phyloP scores from a whole-genome alignment of 1,140 invertebrate species.

The Lamellibrachia luymesi region DNA sequence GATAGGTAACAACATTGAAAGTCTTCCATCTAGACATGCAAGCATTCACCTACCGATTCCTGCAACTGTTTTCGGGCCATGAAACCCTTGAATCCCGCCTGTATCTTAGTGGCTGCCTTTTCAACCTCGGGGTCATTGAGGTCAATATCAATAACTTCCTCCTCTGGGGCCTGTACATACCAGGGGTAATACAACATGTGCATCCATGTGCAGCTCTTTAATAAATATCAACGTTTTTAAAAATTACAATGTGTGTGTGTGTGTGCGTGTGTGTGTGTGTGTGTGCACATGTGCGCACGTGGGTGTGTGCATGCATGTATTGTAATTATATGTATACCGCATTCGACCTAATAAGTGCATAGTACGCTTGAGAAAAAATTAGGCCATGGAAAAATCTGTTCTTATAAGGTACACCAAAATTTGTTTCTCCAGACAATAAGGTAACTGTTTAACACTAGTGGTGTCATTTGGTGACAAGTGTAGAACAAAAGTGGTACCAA shows the following conservation, averaged over 20 bases:
- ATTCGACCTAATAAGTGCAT: too few species aligned
- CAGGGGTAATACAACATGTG: neutral
- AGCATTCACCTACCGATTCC: neutral
- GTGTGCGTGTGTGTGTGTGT: neutral
- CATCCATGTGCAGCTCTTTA: neutral
- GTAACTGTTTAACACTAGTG: too few species aligned
- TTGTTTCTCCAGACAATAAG: too few species aligned
- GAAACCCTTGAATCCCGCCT: constrained; percentile 41
- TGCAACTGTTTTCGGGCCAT: constrained; percentile 33
- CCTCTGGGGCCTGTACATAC: neutral
- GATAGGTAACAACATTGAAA: neutral
- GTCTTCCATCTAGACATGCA: neutral
- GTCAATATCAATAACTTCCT: constrained; percentile 35
- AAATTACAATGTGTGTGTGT: neutral
- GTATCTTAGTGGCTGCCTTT: constrained; percentile 11
- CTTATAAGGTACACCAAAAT: too few species aligned
- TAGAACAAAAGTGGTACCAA: too few species aligned
- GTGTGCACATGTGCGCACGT: neutral
- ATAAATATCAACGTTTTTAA: neutral
- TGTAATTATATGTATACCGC: too few species aligned
- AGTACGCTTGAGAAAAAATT: too few species aligned
- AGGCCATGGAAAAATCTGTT: too few species aligned
- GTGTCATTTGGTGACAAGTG: too few species aligned
- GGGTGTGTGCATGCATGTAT: neutral
- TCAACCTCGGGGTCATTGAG: constrained; percentile 37